Evolutionary conservation across 2,797 vertebrate genomes (phyloP).

Genomic region (Pseudochaenichthys georgianus): DNA sequence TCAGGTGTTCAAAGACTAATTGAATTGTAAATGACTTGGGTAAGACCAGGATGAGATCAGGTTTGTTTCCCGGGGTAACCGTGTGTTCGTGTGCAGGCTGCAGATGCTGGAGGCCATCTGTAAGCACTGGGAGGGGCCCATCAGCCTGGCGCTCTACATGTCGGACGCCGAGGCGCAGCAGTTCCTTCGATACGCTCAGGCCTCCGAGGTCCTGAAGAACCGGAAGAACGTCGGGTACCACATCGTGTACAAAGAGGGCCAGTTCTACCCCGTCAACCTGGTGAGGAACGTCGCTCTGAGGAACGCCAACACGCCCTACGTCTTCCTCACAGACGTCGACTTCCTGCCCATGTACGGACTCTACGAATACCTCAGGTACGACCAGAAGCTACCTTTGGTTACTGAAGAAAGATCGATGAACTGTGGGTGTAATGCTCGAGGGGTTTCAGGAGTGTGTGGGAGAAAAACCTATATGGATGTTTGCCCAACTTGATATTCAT

Average conservation of each 20-base stretch:
- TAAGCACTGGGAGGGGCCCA: conserved; percentile 99
- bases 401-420: too few relatives aligned
- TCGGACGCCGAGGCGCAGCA: conserved; percentile 98
- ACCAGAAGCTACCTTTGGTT: too few relatives aligned
- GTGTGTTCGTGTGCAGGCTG: conserved; percentile 82
- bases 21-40: too few relatives aligned
- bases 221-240: conserved; percentile 96
- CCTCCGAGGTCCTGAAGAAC: conserved; percentile 97
- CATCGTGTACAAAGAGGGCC: conserved; percentile 98
- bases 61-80: too few relatives aligned
- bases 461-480: too few relatives aligned
- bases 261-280: conserved; percentile 99
- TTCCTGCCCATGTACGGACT: conserved; percentile 99
- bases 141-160: conserved; percentile 97
- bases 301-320: conserved; percentile 96
- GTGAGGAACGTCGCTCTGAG: conserved; percentile 97
- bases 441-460: too few relatives aligned
- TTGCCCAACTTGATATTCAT: too few relatives aligned
- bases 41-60: too few relatives aligned
- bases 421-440: too few relatives aligned
- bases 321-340: conserved; percentile 98
- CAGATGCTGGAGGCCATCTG: conserved; percentile 99
- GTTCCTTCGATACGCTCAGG: conserved; percentile 97
- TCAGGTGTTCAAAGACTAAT: too few relatives aligned
- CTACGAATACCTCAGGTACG: conserved; percentile 95